Percentiles rank a stretch among this genome's conserved stretches.
Conservation (phyloP, 2,797 vertebrate genomes). For the Chelon auratus region DNA sequence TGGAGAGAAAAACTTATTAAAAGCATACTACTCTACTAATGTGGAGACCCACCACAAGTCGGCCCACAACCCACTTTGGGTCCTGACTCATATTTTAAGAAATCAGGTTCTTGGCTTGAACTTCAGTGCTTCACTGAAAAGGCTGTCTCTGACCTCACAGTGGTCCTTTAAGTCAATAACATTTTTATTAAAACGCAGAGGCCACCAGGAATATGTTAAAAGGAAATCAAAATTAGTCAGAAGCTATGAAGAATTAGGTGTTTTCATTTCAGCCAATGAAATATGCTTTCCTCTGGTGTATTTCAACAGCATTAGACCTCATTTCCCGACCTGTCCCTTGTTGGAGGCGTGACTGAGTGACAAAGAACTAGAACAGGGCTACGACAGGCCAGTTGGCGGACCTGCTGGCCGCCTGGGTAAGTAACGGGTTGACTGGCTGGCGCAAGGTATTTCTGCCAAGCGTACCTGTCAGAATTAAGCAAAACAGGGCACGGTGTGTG, state of each 20-base stretch:
- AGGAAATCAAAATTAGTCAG: conserved; percentile 67
- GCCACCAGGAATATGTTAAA: conserved; percentile 57
- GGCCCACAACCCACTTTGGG: conserved; percentile 49
- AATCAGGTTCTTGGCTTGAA: conserved; percentile 57
- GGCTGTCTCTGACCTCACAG: conserved; percentile 57
- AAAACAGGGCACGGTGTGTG: conserved; percentile 49
- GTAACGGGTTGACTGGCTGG: conserved; percentile 41
- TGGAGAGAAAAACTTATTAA: conserved; percentile 60
- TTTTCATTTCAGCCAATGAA: conserved; percentile 61
- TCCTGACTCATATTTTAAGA: conserved; percentile 58
- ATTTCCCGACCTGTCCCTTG: conserved; percentile 62
- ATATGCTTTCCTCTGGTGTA: conserved; percentile 62
- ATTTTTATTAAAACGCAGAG: conserved; percentile 60
- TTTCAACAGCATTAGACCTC: conserved; percentile 66
- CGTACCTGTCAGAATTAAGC: conserved; percentile 49
- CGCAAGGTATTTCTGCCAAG: conserved; percentile 46
- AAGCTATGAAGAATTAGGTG: conserved; percentile 67
- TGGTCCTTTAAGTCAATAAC: conserved; percentile 62
- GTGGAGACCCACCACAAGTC: conserved; percentile 55
- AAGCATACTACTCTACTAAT: conserved; percentile 47
- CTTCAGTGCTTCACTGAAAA: conserved; percentile 44
- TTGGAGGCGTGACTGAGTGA: conserved; percentile 51
- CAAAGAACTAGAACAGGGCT: conserved; percentile 33
- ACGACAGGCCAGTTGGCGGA: conserved; percentile 43
- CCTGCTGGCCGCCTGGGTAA: conserved; percentile 29